Percentiles rank a stretch among this genome's conserved stretches.
These are phyloP conservation scores for Trichopria drosophilae DNA, from an alignment of 2,888 invertebrate genomes.

Conservation along the genomic window DNA sequence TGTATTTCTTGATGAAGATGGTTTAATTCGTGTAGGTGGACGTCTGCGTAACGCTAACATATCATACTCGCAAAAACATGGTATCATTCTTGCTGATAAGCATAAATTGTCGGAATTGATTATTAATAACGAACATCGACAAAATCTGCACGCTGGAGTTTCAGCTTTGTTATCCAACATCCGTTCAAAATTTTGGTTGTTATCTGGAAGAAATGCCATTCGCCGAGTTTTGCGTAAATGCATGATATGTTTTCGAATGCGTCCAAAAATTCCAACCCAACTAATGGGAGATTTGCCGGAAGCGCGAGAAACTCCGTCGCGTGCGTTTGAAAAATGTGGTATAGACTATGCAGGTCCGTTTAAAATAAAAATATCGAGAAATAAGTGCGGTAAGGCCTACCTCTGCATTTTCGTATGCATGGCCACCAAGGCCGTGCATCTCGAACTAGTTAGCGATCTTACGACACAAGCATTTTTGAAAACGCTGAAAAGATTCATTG, in stretches of 20 bases:
- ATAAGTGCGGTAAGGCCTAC: constrained; percentile 16
- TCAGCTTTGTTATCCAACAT: constrained; percentile 17
- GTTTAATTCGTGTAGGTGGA: constrained; percentile 24
- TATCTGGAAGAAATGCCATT: constrained; percentile 23
- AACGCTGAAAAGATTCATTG: constrained; percentile 33
- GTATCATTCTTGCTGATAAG: constrained; percentile 17
- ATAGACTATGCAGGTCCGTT: constrained; percentile 18
- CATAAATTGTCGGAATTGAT: constrained; percentile 13
- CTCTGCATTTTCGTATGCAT: constrained; percentile 7
- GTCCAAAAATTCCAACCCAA: constrained; percentile 14
- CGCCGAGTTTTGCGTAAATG: constrained; percentile 23
- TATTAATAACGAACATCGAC: constrained; percentile 19
- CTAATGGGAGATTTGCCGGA: constrained; percentile 31
- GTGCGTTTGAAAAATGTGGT: constrained; percentile 33
- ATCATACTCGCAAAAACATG: constrained; percentile 10
- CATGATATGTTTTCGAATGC: constrained; percentile 24
- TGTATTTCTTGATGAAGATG: constrained; percentile 15
- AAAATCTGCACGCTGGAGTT: constrained; percentile 16
- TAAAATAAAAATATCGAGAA: constrained; percentile 8
- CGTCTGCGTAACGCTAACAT: constrained; percentile 16
- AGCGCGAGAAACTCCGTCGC: constrained; percentile 30
- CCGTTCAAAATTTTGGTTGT: constrained; percentile 19
- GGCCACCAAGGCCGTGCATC: constrained; percentile 11
- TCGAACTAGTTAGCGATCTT: constrained; percentile 30
- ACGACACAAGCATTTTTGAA: constrained; percentile 32